Conservation (phyloP, 2,888 invertebrate genomes). For the Drosophila siamana region DNA sequence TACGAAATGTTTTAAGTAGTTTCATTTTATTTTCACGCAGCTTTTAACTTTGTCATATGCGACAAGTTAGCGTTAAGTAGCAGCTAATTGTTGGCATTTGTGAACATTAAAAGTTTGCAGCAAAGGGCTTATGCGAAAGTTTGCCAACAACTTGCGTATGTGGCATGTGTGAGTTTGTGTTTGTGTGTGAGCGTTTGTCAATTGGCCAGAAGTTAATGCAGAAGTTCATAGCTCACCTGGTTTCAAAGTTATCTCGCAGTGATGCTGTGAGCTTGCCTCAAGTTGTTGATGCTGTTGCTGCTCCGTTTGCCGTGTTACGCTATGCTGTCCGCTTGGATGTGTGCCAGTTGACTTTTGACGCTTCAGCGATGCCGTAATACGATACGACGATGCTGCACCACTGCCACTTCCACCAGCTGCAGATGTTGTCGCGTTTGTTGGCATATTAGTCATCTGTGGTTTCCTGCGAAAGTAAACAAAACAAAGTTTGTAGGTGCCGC, state of each 20-base stretch:
- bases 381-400: constrained; percentile 54
- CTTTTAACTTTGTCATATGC: constrained; percentile 38
- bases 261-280: constrained; percentile 58
- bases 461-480: constrained; percentile 48
- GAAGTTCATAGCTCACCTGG: constrained; percentile 72
- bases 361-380: constrained; percentile 75
- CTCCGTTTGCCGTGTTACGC: constrained; percentile 44
- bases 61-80: constrained; percentile 8
- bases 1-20: constrained; percentile 47
- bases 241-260: constrained; percentile 72
- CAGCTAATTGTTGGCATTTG: constrained; percentile 48
- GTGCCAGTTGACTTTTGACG: constrained; percentile 79
- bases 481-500: constrained; percentile 6
- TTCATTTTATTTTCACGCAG: constrained; percentile 33
- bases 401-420: constrained; percentile 2
- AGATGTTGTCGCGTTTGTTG: constrained; percentile 44
- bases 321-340: constrained; percentile 81
- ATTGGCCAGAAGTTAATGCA: constrained; percentile 33
- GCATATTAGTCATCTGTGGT: constrained; percentile 58
- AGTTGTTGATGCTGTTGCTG: constrained; percentile 29
- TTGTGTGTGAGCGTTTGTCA: constrained; percentile 12
- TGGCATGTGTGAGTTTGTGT: constrained; percentile 1
- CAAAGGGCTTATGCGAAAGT: constrained; percentile 25
- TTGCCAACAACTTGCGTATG: constrained; percentile 20
- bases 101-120: constrained; percentile 22